Evolutionary conservation across 2,888 invertebrate species (phyloP).

Genomic region (Pammene fasciana): DNA sequence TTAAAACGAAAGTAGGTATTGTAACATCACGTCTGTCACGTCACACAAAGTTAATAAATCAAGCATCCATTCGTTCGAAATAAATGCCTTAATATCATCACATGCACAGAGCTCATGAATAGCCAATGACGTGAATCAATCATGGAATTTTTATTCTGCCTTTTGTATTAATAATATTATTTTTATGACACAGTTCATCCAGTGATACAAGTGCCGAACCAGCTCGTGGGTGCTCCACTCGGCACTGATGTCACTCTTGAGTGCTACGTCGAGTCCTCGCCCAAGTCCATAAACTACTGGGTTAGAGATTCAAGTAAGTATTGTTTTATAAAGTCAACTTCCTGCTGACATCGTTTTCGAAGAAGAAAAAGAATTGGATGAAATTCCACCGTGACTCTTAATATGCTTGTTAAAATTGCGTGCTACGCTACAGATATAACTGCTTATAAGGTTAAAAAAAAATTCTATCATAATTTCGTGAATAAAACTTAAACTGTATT

Average conservation of each 20-base stretch:
- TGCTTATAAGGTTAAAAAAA: no score
- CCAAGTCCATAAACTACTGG: conserved; percentile 96
- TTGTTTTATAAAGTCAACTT: background rate
- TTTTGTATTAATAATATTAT: background rate
- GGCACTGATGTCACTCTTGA: conserved; percentile 94
- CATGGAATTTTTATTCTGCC: background rate
- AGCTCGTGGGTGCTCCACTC: conserved; percentile 94
- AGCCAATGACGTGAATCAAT: background rate
- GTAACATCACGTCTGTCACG: no score
- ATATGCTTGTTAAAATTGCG: no score
- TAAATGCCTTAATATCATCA: background rate
- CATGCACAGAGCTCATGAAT: background rate
- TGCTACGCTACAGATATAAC: no score
- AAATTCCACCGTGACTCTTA: no score
- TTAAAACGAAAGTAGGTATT: no score
- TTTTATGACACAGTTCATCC: conserved; percentile 88
- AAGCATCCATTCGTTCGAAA: background rate
- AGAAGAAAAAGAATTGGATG: background rate
- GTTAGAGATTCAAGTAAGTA: conserved; percentile 91
- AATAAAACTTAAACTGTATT: no score
- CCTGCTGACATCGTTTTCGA: background rate
- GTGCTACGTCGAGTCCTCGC: conserved; percentile 95
- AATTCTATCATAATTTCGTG: no score
- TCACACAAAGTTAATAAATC: background rate
- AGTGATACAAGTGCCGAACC: conserved; percentile 95